These are phyloP conservation scores for Gisinianus flammeolus DNA, from an alignment of 2,888 invertebrate genomes.

Conservation along the genomic window DNA sequence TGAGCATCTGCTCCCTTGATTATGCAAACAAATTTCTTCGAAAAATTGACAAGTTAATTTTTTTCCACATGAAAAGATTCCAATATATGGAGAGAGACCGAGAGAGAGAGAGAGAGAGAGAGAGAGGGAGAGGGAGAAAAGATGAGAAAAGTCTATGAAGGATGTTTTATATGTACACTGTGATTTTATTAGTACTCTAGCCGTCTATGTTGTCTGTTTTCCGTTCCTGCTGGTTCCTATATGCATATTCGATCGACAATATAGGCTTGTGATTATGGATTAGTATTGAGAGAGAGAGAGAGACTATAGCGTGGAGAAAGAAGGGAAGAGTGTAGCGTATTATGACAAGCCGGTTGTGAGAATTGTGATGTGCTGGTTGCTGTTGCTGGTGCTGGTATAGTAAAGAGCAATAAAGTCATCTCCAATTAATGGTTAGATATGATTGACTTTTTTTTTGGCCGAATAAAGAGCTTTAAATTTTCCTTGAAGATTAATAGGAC, in stretches of 20 bases:
- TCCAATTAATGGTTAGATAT: constrained; percentile 29
- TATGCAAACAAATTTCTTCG: constrained; percentile 19
- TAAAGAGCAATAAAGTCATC: constrained; percentile 25
- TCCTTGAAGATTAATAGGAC: constrained; percentile 13
- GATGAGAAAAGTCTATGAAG: no score
- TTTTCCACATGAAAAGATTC: not conserved
- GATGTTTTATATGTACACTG: not conserved
- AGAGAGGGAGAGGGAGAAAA: no score
- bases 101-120: no score
- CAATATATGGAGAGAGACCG: constrained; percentile 12
- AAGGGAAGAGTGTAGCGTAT: not conserved
- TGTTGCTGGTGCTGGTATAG: not conserved
- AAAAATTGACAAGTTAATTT: constrained; percentile 30
- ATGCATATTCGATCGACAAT: not conserved
- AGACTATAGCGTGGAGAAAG: not conserved
- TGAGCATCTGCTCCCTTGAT: constrained; percentile 9
- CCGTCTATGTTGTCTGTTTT: not conserved
- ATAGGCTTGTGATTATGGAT: not conserved
- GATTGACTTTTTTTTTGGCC: constrained; percentile 30
- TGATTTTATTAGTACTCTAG: not conserved
- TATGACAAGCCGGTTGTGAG: not conserved
- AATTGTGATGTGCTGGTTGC: not conserved
- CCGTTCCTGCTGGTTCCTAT: not conserved
- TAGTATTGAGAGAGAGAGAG: not conserved
- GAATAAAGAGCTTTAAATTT: constrained; percentile 24